Percentiles rank a stretch among this genome's conserved stretches.
Evolutionary conservation across 2,888 invertebrate species (phyloP).

Genomic region (Invenusta paracnida): DNA sequence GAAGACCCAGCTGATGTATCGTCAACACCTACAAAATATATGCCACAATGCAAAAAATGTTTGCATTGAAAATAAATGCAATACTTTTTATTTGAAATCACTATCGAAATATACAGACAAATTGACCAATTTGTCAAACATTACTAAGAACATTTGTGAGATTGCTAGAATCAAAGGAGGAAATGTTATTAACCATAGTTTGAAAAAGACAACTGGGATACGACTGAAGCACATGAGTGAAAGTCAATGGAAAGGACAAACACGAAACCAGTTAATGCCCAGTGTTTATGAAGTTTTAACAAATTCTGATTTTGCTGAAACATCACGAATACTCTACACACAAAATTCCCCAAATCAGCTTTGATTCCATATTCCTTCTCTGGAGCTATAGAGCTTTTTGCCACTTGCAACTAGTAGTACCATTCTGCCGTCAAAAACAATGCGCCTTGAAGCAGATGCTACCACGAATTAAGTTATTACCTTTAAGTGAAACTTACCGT

Average conservation of each 20-base stretch:
- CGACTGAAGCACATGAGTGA: neutral
- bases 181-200: neutral
- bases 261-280: neutral
- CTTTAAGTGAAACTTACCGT: neutral
- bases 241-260: neutral
- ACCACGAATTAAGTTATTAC: slow-evolving; percentile 17
- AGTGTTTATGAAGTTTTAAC: neutral
- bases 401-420: neutral
- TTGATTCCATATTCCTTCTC: neutral
- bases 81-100: neutral
- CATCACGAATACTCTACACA: neutral
- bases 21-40: neutral
- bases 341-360: neutral
- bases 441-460: neutral
- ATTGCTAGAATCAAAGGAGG: neutral
- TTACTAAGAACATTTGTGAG: neutral
- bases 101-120: neutral
- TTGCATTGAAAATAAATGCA: neutral
- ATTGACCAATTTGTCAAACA: neutral
- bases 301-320: neutral
- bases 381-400: neutral
- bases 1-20: neutral
- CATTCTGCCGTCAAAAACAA: slow-evolving; percentile 7
- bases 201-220: neutral
- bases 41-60: neutral